A percentile compares a stretch with the other conserved stretches of the same genome.
Conservation (phyloP, 2,113 vertebrate species). For the Anolis carolinensis region DNA sequence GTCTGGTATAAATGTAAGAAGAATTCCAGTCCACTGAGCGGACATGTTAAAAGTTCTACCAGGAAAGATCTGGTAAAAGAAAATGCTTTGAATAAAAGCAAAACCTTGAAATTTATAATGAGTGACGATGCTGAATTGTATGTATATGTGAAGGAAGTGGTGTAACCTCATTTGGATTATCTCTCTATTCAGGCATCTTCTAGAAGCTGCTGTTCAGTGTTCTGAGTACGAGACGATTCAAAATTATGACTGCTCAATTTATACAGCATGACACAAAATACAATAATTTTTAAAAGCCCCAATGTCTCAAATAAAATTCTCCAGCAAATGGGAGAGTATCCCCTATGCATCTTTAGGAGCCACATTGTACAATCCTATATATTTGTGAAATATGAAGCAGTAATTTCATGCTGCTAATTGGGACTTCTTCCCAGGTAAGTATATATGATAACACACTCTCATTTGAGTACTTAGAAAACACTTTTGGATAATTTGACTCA, state of each 20-base stretch:
- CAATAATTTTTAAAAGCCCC: not conserved
- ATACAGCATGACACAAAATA: fast-evolving
- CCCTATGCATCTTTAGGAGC: not conserved
- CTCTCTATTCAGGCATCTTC: not conserved
- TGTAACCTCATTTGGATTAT: too few relatives aligned
- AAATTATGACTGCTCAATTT: fast-evolving
- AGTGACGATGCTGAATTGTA: not conserved
- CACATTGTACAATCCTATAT: not conserved
- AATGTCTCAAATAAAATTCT: not conserved
- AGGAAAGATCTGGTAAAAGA: not conserved
- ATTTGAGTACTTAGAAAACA: not conserved
- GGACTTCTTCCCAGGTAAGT: not conserved
- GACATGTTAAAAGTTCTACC: not conserved
- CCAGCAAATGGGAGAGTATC: not conserved
- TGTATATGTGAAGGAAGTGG: not conserved
- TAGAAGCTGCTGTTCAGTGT: not conserved
- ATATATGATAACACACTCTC: not conserved
- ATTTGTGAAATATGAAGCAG: not conserved
- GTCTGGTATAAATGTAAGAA: not conserved
- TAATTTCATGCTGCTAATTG: not conserved
- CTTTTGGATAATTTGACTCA: too few relatives aligned
- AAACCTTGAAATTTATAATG: not conserved
- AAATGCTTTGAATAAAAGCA: not conserved
- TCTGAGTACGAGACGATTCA: fast-evolving
- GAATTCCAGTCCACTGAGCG: not conserved